These are phyloP conservation scores for Myanophis thanlyinensis DNA, from an alignment of 2,113 vertebrate species.

Conservation along the genomic window DNA sequence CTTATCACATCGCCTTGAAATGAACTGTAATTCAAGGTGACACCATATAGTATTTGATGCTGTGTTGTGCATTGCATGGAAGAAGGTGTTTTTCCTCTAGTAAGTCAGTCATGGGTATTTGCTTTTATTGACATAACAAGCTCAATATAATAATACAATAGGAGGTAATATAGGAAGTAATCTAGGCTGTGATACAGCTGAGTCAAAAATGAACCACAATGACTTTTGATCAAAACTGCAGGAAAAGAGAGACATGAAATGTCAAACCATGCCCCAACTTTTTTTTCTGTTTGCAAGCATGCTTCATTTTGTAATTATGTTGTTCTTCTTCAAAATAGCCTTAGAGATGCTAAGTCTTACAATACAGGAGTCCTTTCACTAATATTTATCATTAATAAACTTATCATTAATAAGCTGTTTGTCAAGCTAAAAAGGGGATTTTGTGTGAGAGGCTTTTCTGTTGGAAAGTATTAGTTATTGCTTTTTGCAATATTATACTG, in stretches of 20 bases:
- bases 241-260: neutral
- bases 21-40: neutral
- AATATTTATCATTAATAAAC: neutral
- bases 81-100: neutral
- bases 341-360: neutral
- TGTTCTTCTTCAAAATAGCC: neutral
- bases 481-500: too few species aligned
- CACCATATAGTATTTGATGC: accelerated
- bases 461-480: too few species aligned
- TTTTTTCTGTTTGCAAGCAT: neutral
- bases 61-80: neutral
- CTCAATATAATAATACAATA: neutral
- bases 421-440: too few species aligned
- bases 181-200: neutral
- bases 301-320: neutral
- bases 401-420: too few species aligned
- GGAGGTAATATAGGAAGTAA: neutral
- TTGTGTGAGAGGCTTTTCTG: too few species aligned
- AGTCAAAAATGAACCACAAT: neutral
- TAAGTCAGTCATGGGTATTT: neutral
- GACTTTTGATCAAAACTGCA: neutral
- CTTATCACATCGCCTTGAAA: neutral
- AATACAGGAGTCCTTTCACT: neutral
- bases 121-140: neutral
- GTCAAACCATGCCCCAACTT: neutral